Conservation (phyloP, 2,888 invertebrate species). For the Danaus chrysippus region DNA sequence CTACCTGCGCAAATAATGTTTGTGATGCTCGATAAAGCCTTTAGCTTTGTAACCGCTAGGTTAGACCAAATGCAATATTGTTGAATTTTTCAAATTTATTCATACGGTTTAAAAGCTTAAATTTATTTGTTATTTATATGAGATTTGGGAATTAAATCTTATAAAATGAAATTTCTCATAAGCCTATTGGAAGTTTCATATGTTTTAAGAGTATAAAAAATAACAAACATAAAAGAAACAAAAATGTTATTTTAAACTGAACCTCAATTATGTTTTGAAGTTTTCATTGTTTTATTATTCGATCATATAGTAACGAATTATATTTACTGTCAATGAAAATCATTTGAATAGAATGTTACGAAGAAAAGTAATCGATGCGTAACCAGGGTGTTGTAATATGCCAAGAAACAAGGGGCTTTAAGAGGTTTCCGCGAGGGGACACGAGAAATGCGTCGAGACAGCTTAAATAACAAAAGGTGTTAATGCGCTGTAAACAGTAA, state of each 20-base stretch:
- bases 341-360: slow-evolving; percentile 17
- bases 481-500: too few species aligned
- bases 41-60: slow-evolving; percentile 7
- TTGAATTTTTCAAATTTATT: neutral
- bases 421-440: slow-evolving; percentile 37
- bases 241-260: neutral
- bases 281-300: neutral
- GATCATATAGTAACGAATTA: neutral
- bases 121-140: too few species aligned
- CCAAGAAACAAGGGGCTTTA: slow-evolving; percentile 44
- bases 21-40: slow-evolving; percentile 21
- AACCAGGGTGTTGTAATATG: slow-evolving; percentile 39
- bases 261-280: neutral
- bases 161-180: too few species aligned
- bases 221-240: too few species aligned
- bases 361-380: slow-evolving; percentile 46
- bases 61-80: slow-evolving; percentile 6
- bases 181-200: too few species aligned
- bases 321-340: slow-evolving; percentile 8
- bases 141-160: too few species aligned
- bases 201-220: too few species aligned
- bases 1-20: slow-evolving; percentile 26
- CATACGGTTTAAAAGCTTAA: neutral
- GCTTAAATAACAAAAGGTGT: neutral
- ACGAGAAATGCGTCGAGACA: slow-evolving; percentile 25